Evolutionary conservation across 2,888 invertebrate species (phyloP), one percentile per base, ranked within the genome.

Genomic region (Alviniconcha strummeri): DNA sequence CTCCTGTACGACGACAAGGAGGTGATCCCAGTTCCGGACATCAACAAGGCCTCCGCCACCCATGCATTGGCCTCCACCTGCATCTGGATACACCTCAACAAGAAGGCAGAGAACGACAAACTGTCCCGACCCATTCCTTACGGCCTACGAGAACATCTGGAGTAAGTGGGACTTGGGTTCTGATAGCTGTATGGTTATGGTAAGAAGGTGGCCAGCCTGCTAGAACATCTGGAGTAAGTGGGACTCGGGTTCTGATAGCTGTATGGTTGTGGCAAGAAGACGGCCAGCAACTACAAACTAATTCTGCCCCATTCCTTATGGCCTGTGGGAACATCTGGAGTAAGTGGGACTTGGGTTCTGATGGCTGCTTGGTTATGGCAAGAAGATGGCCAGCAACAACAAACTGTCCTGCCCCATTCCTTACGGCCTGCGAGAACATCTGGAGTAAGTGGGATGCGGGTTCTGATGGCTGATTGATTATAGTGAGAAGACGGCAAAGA

Each of bases 31-130:
- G 96, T 98, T 15, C 98, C 98, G 0, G 98, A 98, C 93, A 96
- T 96, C 88, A 96, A 96, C 79, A 97, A 97, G 91, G 96, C 98
- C 0, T 96, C 97, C 84, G 97, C 97, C 90, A 97, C 97, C 15
- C 96, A 97, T 92, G 97, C 97, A 93, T 97, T 98, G 97, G 98
- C 99, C 0, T 97, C 97, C 86, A 97, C 98, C 15, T 98, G 98
- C 91, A 98, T 99, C 92, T 99, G 98, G 98, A 97, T 98, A 93
- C 98, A 98, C 94, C 95, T 99, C 85, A 98, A 91, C 85, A 93
- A 97, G 93, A 99, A 98, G 94, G 98, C 98, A 0, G 97, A 97
- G 92, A 95, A 96, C 4, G 98, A 98, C 92, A 96, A 96, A 91
- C 96, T 97, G 91, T 95, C 96, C 85, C 94, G 96, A 80, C 96